Percentiles rank a stretch among this genome's conserved stretches.
These are phyloP conservation scores for Cecropterus lyciades DNA, from an alignment of 1,140 invertebrate genomes.

Conservation along the genomic window DNA sequence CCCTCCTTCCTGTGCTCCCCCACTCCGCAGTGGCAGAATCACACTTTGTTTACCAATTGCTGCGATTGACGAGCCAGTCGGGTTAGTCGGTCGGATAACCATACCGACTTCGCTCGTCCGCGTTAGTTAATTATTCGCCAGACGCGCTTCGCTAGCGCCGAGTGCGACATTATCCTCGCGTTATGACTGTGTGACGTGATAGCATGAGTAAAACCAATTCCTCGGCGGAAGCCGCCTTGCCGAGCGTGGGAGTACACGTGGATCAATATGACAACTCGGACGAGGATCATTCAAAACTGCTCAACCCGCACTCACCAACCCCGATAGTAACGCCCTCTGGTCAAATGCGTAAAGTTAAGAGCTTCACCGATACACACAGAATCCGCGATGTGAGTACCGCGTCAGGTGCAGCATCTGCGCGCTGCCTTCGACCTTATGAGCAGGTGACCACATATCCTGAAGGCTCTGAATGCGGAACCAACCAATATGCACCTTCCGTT, in stretches of 20 bases:
- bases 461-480: conserved; percentile 80
- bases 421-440: conserved; percentile 77
- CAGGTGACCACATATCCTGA: conserved; percentile 70
- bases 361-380: conserved; percentile 74
- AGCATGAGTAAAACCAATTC: conserved; percentile 75
- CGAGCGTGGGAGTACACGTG: conserved; percentile 72
- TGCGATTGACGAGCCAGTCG: conserved; percentile 68
- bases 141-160: conserved; percentile 70
- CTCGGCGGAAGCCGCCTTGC: conserved; percentile 68
- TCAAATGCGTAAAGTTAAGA: conserved; percentile 80
- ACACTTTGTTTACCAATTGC: conserved; percentile 81
- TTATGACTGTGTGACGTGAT: conserved; percentile 79
- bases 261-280: conserved; percentile 67
- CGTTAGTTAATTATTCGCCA: conserved; percentile 59
- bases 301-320: conserved; percentile 57
- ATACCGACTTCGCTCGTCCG: conserved; percentile 67
- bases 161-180: conserved; percentile 70
- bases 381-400: conserved; percentile 75
- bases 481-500: conserved; percentile 86
- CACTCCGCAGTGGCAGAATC: conserved; percentile 66
- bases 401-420: conserved; percentile 73
- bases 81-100: conserved; percentile 67
- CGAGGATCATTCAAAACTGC: conserved; percentile 65
- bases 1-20: conserved; percentile 57
- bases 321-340: conserved; percentile 74